Base-by-base conservation (phyloP, 1,140 invertebrate genomes). In the Sycophila sp. region DNA sequence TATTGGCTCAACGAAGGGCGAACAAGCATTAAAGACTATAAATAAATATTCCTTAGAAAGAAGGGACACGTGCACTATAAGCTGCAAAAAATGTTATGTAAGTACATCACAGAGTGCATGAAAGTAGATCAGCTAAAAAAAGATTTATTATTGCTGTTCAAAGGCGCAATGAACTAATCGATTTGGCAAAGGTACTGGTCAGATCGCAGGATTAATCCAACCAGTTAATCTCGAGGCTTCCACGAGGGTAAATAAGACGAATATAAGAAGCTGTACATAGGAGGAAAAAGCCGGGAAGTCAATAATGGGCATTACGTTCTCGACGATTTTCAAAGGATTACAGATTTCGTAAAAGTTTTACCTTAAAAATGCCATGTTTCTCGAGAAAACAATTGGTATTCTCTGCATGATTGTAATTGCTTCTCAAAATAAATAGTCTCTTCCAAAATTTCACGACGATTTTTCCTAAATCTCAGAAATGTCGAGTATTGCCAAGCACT, bases 361-460 rank as follows among this genome's bases (percentile, higher is more conserved):
- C 83, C 83, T 84, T 4, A 80, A 11, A 19, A 73, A 77, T 69
- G 81, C 79, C 78, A 85, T 83, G 53, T 78, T 80, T 24, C 82
- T 76, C 13, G 77, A 76, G 69, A 83, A 58, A 7, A 74, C 71
- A 6, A 24, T 6, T 19, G 75, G 45, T 30, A 75, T 68, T 72
- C 81, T 75, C 63, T 82, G 80, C 83, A 85, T 84, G 32, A 74
- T 79, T 73, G 28, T 11, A 15, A 8, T 0, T 47, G 13, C 0
- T 47, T 47, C 6, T 8, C 11, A 10, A 13, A 13, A 47, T 22
- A 47, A 22, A 47, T 47, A 11, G 24, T 1, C 17, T 22, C 17
- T n/a, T n/a, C n/a, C n/a, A n/a, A n/a, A 30, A 24, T 24, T 26
- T 13, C 19, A 28, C 11, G 49, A 28, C 13, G 26, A 26, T 51